phyloP scores from a whole-genome alignment of 1,140 invertebrate species.

The Pteromalus puparum region DNA sequence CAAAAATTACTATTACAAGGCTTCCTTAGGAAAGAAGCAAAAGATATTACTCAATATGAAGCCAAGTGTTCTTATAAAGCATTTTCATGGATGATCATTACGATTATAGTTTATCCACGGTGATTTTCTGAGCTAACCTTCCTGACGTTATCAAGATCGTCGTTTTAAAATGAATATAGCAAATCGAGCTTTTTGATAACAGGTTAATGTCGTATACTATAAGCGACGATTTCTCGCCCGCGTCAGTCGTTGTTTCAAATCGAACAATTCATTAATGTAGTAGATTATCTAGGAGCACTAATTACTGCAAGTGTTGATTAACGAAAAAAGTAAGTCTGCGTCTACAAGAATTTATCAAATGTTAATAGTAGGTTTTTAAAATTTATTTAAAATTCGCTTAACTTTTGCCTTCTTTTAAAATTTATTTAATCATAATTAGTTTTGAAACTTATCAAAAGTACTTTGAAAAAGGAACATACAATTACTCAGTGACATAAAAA shows the following conservation, averaged over 20 bases:
- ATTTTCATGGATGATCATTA: constrained; percentile 8
- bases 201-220: constrained; percentile 34
- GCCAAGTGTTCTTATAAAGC: not conserved
- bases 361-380: no score
- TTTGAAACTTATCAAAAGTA: not conserved
- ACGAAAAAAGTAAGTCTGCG: not conserved
- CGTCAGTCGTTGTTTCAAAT: constrained; percentile 22
- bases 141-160: constrained; percentile 28
- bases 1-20: no score
- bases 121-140: constrained; percentile 18
- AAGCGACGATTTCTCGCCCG: not conserved
- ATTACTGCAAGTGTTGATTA: not conserved
- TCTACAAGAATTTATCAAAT: no score
- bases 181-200: constrained; percentile 28
- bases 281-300: not conserved
- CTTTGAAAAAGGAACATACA: not conserved
- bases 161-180: not conserved
- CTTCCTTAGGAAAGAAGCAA: no score
- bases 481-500: not conserved
- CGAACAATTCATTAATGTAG: not conserved
- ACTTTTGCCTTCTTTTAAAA: no score
- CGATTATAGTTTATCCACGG: constrained; percentile 16
- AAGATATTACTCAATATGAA: not conserved
- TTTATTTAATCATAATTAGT: no score
- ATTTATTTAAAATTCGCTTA: no score